Evolutionary conservation across 23 tunicate species (phyloP), one percentile per base, ranked within the genome.

Genomic region (Halocynthia aurantium): DNA sequence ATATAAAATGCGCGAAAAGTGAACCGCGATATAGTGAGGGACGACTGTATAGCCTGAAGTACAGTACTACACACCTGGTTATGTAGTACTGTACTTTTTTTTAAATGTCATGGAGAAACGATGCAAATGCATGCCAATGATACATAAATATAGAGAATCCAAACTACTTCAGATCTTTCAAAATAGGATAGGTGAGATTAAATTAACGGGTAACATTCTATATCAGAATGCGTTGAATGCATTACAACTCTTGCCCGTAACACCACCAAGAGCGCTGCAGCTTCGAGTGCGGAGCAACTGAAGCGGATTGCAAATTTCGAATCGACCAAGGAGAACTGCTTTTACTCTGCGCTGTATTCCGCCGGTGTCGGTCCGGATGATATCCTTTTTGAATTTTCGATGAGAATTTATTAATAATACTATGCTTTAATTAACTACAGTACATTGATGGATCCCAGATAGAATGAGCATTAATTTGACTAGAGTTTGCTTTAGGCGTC

Each of bases 151-250:
- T 31, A 4, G 44, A 31, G 44, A 31, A 31, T 31, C 4, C 44
- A 31, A 31, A 31, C 44, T 31, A 31, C 44, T 31, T 31, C 44
- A 31, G 44, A 4, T 31, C 44, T 31, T 31, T 31, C 71, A 10
- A 12, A 17, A 67, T 12, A 21, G 22, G 31, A 67, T 21, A 10
- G 64, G 17, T 17, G 64, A 15, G n/a, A 15, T 1, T 60, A 2
- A 60, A 15, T 60, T 60, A 1, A 60, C n/a, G n/a, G 64, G 17
- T 17, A 4, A 60, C 64, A 2, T 60, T 19, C 5, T 68, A 9
- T 22, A 5, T 10, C 6, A 83, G 87, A 83, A 50, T 76, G 87
- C 60, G 81, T 69, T 40, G 87, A 83, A 12, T 61, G 76, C n/a
- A 67, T 83, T 51, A 66, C 74, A 53, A 55, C 76, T 22, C 72